Base-by-base conservation (phyloP, 2,888 invertebrate genomes). In the Callyntrura guangdongensis region DNA sequence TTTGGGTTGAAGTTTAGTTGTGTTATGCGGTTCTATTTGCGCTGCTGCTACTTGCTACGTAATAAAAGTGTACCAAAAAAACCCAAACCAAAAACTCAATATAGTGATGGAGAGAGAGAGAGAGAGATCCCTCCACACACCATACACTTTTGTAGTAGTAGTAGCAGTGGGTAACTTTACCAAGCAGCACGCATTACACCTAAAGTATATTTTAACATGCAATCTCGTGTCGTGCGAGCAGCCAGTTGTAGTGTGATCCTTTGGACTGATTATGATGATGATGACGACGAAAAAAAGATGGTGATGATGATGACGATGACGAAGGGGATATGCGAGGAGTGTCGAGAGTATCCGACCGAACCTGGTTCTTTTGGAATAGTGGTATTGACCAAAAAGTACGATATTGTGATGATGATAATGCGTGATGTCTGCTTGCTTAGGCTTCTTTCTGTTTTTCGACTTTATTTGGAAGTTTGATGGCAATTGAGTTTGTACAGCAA, bases 301-400 rank as follows among this genome's bases (percentile, higher is more conserved):
- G 20, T 53, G 53, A 82, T 47, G 64, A 82, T 20, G 36, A 64
- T 20, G 25, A 61, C 86, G n/a, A n/a, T n/a, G n/a, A n/a, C n/a
- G n/a, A n/a, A n/a, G n/a, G n/a, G n/a, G n/a, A n/a, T n/a, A n/a
- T n/a, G n/a, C n/a, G 86, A 86, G 61, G 8, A 45, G 56, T 47
- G 59, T 56, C 86, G 86, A 86, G 86, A 14, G 56, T 20, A 67
- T 59, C 86, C 86, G 86, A 86, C 74, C 79, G 79, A 79, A 79
- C 79, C 79, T 79, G 79, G 79, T 79, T 79, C 79, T 36, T 36
- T 79, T 59, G 79, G 59, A 79, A 79, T 27, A 79, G 59, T 79
- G 79, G 79, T 79, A 79, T 79, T 79, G 79, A 79, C 79, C 79
- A 79, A 79, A 79, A 79, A 27, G 45, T 14, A 3, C 12, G 4